Conservation (phyloP, 1,140 invertebrate genomes). For the Fopius arisanus region DNA sequence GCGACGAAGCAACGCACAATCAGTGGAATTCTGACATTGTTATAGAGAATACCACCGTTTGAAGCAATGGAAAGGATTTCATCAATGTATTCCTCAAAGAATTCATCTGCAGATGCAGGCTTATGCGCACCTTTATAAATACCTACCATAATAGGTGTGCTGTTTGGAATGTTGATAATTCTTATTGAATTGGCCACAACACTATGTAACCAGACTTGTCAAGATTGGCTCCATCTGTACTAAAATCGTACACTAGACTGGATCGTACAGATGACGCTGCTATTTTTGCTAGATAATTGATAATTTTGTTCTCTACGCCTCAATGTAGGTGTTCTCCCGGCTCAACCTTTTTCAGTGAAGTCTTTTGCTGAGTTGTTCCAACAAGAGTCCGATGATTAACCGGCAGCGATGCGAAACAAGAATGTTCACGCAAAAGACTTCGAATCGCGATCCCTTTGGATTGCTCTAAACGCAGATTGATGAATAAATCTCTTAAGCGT, state of each 20-base stretch:
- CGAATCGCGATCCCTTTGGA: background rate
- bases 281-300: background rate
- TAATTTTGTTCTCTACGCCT: background rate
- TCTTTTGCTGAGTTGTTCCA: slow-evolving; percentile 13
- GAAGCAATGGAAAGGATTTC: slow-evolving; percentile 6
- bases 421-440: background rate
- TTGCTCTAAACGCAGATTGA: background rate
- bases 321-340: slow-evolving; percentile 32
- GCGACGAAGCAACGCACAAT: slow-evolving; percentile 22
- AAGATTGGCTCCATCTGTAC: slow-evolving; percentile 25
- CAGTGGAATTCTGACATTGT: background rate
- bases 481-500: background rate
- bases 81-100: slow-evolving; percentile 21
- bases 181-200: slow-evolving; percentile 16
- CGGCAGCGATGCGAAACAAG: background rate
- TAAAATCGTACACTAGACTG: slow-evolving; percentile 22
- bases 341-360: background rate
- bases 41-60: background rate
- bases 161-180: slow-evolving; percentile 16
- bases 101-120: slow-evolving; percentile 6
- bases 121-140: slow-evolving; percentile 26
- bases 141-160: slow-evolving; percentile 15
- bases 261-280: background rate
- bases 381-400: slow-evolving; percentile 20
- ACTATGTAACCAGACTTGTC: slow-evolving; percentile 2